Evolutionary conservation across 2,888 invertebrate species (phyloP).

Genomic region (Apodemia mormo): DNA sequence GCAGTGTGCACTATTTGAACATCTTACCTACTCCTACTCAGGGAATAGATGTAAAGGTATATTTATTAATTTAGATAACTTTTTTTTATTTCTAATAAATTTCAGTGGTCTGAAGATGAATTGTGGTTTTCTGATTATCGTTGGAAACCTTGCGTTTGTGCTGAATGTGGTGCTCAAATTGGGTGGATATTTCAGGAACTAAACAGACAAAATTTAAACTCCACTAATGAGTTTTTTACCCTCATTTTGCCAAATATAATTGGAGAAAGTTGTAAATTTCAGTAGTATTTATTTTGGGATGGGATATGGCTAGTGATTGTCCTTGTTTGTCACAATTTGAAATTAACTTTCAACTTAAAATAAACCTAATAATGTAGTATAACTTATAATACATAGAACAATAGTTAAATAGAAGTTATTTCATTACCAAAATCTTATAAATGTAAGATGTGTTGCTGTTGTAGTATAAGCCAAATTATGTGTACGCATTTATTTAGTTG

Average conservation of each 20-base stretch:
- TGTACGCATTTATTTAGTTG: too few relatives aligned
- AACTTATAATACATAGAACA: too few relatives aligned
- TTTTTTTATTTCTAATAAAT: conserved; percentile 37
- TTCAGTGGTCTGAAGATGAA: conserved; percentile 76
- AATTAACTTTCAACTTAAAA: conserved; percentile 2
- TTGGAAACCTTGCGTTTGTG: conserved; percentile 81
- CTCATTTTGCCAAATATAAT: conserved; percentile 54
- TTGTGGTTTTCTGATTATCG: conserved; percentile 83
- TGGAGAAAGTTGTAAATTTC: conserved; percentile 63
- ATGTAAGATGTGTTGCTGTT: too few relatives aligned
- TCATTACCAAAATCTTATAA: too few relatives aligned
- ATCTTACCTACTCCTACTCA: too few relatives aligned
- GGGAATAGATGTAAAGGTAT: too few relatives aligned
- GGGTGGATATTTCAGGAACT: conserved; percentile 80
- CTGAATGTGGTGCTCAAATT: conserved; percentile 78
- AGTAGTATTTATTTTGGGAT: conserved; percentile 29
- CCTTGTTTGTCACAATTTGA: conserved; percentile 19
- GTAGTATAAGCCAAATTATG: too few relatives aligned
- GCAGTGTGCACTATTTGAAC: too few relatives aligned
- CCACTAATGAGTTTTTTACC: conserved; percentile 50
- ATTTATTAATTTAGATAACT: too few relatives aligned
- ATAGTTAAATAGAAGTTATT: too few relatives aligned
- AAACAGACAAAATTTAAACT: conserved; percentile 39
- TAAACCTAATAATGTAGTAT: too few relatives aligned
- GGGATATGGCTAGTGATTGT: conserved; percentile 36